Evolutionary conservation across 2,888 invertebrate species (phyloP).

Genomic region (Thecocarcelia acutangulata): DNA sequence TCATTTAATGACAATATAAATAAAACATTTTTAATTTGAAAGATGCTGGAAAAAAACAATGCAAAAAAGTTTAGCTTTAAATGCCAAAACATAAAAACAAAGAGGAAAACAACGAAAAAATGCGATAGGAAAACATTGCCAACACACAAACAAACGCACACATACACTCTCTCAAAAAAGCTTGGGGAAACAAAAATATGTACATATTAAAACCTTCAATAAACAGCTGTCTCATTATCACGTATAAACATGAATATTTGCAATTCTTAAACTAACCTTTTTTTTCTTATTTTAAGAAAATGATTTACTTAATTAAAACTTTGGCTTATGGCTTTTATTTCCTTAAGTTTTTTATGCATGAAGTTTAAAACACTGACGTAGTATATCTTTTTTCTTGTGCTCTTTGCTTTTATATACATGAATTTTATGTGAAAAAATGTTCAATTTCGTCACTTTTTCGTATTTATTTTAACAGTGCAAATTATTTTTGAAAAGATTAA

Average conservation of each 20-base stretch:
- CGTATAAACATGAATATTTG: constrained; percentile 19
- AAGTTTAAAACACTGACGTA: constrained; percentile 56
- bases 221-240: constrained; percentile 58
- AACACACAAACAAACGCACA: neutral
- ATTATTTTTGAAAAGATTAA: constrained; percentile 29
- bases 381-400: constrained; percentile 19
- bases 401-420: constrained; percentile 21
- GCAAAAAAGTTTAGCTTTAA: constrained; percentile 3
- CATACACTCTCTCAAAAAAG: neutral
- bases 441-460: constrained; percentile 60
- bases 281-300: neutral
- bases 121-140: constrained; percentile 19
- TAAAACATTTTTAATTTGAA: neutral
- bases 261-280: constrained; percentile 45
- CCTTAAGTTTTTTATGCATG: constrained; percentile 1
- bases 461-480: constrained; percentile 37
- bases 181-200: neutral
- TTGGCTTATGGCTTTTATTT: constrained; percentile 1
- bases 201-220: constrained; percentile 19
- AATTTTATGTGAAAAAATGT: constrained; percentile 49
- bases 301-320: constrained; percentile 2
- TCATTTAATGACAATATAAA: constrained; percentile 1
- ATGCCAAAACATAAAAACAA: constrained; percentile 39
- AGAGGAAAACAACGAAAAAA: constrained; percentile 26
- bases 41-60: too few relatives aligned